These are phyloP conservation scores for Heliconius nattereri DNA, from an alignment of 1,140 invertebrate genomes.

Conservation along the genomic window DNA sequence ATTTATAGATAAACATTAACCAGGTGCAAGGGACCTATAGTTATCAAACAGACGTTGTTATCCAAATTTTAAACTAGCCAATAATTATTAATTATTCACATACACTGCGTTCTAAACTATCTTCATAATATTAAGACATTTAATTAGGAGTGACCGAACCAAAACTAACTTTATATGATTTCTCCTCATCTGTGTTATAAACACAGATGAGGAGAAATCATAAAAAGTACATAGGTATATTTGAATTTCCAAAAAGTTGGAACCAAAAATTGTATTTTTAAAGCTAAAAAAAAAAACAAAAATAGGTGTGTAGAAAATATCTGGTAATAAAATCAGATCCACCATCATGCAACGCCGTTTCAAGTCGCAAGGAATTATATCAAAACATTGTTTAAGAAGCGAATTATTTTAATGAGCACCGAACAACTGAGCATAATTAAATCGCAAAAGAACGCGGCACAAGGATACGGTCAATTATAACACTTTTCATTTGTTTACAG, in stretches of 20 bases:
- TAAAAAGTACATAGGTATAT: too few relatives aligned
- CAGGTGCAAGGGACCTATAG: background rate
- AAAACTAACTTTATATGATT: too few relatives aligned
- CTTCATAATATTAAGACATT: too few relatives aligned
- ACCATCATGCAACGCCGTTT: slow-evolving; percentile 26
- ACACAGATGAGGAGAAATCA: too few relatives aligned
- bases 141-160: too few relatives aligned
- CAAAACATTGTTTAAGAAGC: slow-evolving; percentile 43
- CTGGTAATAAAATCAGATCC: slow-evolving; percentile 34
- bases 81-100: too few relatives aligned
- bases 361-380: slow-evolving; percentile 40
- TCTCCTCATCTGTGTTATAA: too few relatives aligned
- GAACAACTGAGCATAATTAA: slow-evolving; percentile 37
- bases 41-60: background rate
- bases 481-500: slow-evolving; percentile 16
- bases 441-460: slow-evolving; percentile 31
- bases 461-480: slow-evolving; percentile 28
- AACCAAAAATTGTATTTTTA: too few relatives aligned
- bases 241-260: too few relatives aligned
- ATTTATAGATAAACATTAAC: background rate
- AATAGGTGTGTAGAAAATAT: slow-evolving; percentile 6
- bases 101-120: too few relatives aligned
- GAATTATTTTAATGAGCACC: slow-evolving; percentile 47
- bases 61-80: too few relatives aligned
- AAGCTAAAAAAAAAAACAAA: too few relatives aligned